Conservation (phyloP, 1,140 invertebrate species). For the Lordiphosa collinella region DNA sequence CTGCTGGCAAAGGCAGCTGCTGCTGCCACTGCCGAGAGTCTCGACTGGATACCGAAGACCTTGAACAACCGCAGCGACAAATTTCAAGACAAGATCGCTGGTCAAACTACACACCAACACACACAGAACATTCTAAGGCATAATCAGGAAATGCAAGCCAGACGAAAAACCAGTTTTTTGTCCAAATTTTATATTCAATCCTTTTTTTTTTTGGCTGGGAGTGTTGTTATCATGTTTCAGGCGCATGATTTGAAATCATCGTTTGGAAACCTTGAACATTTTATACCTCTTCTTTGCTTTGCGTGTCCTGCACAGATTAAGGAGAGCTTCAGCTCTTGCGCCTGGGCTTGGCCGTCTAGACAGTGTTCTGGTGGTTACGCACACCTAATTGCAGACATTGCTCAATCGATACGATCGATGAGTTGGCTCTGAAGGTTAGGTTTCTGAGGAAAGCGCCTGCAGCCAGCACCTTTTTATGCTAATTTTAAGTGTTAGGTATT, state of each 20-base stretch:
- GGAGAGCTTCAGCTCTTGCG: background rate
- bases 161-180: constrained; percentile 47
- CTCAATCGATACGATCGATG: constrained; percentile 52
- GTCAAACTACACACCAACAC: constrained; percentile 23
- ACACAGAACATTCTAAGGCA: constrained; percentile 57
- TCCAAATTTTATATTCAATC: constrained; percentile 18
- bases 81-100: constrained; percentile 39
- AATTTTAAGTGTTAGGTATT: constrained; percentile 39
- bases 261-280: constrained; percentile 43
- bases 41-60: constrained; percentile 29
- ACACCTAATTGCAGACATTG: constrained; percentile 69
- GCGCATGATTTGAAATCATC: constrained; percentile 68
- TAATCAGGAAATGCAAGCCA: constrained; percentile 69
- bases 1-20: constrained; percentile 53
- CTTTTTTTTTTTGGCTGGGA: constrained; percentile 7
- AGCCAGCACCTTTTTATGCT: constrained; percentile 44
- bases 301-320: constrained; percentile 72
- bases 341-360: constrained; percentile 42
- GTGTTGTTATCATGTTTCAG: constrained; percentile 68
- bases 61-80: constrained; percentile 72
- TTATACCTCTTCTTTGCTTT: constrained; percentile 24
- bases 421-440: constrained; percentile 15
- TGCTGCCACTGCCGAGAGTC: constrained; percentile 32
- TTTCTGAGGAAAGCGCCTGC: constrained; percentile 50
- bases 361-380: constrained; percentile 21